phyloP scores from a whole-genome alignment of 2,797 vertebrate genomes.

The Lagocephalus sceleratus region DNA sequence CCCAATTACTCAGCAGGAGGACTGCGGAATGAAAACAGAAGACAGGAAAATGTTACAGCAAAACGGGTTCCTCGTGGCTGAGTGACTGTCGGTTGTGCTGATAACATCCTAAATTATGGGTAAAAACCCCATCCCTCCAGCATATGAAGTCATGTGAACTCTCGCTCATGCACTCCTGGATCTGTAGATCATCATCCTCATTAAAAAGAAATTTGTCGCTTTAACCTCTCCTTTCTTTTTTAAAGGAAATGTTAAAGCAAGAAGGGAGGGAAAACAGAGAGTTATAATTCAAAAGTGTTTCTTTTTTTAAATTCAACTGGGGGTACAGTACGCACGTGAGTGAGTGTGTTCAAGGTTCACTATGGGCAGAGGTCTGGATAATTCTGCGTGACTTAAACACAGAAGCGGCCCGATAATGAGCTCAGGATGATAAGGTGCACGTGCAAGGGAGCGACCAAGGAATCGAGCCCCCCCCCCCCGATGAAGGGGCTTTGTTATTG shows the following conservation, averaged over 20 bases:
- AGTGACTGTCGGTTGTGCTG: too few relatives aligned
- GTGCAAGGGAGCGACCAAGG: too few relatives aligned
- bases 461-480: too few relatives aligned
- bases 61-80: too few relatives aligned
- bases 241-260: neutral
- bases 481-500: too few relatives aligned
- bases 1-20: too few relatives aligned
- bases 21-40: too few relatives aligned
- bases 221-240: neutral
- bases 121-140: neutral
- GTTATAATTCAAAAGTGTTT: slow-evolving; percentile 1
- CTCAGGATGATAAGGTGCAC: too few relatives aligned
- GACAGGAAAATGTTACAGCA: too few relatives aligned
- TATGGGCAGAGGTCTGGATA: slow-evolving; percentile 28
- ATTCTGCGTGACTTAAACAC: slow-evolving; percentile 39
- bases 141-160: neutral
- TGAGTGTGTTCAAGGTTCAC: neutral
- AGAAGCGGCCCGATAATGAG: slow-evolving; percentile 15
- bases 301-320: slow-evolving; percentile 1
- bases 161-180: neutral
- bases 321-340: neutral
- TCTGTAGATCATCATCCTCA: slow-evolving; percentile 13
- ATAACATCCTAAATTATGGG: neutral
- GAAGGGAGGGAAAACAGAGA: slow-evolving; percentile 11
- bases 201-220: slow-evolving; percentile 23